Percentiles rank a stretch among this genome's conserved stretches.
phyloP scores from a whole-genome alignment of 2,888 invertebrate genomes.

The Yponomeuta malinellus region DNA sequence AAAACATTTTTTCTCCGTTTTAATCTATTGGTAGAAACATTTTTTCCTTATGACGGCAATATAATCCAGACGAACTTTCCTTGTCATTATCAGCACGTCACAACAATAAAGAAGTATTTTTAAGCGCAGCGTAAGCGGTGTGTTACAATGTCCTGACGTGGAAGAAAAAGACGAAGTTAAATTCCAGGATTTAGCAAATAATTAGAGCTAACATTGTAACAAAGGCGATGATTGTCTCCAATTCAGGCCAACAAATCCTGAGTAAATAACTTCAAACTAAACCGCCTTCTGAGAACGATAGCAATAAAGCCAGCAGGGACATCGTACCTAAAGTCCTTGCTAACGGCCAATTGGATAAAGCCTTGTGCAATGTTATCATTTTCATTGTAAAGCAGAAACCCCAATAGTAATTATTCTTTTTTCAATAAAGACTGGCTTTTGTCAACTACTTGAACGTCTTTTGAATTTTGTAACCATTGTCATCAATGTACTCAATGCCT shows the following conservation, averaged over 20 bases:
- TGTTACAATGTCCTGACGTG: not conserved
- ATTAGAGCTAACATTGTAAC: constrained; percentile 45
- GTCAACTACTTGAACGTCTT: not conserved
- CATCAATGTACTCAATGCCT: not conserved
- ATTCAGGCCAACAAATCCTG: constrained; percentile 28
- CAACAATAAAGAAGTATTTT: not conserved
- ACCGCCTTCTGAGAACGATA: constrained; percentile 25
- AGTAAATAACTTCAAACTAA: constrained; percentile 31
- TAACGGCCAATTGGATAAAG: constrained; percentile 37
- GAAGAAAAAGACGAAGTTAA: not conserved
- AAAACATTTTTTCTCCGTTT: no score
- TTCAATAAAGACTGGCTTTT: not conserved
- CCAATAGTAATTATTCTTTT: not conserved
- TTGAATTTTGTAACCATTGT: not conserved
- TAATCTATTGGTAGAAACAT: no score
- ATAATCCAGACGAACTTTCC: not conserved
- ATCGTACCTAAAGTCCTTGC: constrained; percentile 25
- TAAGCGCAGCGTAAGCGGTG: not conserved
- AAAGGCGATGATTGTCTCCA: constrained; percentile 27
- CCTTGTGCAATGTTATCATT: constrained; percentile 39
- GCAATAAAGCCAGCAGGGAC: constrained; percentile 41
- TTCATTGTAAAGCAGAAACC: constrained; percentile 21
- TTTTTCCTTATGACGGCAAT: no score
- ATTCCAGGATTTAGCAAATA: constrained; percentile 23
- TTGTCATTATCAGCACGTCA: not conserved